Percentiles rank a stretch among this genome's conserved stretches.
These are phyloP conservation scores for Austrolebias charrua DNA, from an alignment of 2,797 vertebrate genomes.

Conservation along the genomic window DNA sequence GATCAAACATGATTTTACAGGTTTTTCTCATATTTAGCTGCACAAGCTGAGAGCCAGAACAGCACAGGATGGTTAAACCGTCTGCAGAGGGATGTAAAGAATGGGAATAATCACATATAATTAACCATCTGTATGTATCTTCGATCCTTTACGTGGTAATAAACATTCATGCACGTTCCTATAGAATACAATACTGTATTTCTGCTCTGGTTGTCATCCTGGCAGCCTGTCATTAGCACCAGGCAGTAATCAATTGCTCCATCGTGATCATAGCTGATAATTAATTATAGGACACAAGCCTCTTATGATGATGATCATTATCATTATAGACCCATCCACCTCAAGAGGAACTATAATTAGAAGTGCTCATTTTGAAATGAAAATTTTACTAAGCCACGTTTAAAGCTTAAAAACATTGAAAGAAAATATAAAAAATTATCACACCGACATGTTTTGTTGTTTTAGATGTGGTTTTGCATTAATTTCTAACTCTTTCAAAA, in stretches of 20 bases:
- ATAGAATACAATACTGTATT: not conserved
- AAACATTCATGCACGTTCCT: not conserved
- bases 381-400: not conserved
- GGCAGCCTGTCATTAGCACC: slow-evolving; percentile 17
- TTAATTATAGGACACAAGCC: slow-evolving; percentile 32
- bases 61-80: not conserved
- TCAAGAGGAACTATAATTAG: slow-evolving; percentile 31
- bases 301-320: slow-evolving; percentile 30
- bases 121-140: not conserved
- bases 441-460: not conserved
- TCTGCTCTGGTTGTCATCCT: not conserved
- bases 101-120: not conserved
- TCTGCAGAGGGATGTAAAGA: not conserved
- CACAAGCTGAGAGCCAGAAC: too few species aligned
- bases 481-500: not conserved
- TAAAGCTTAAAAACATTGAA: slow-evolving; percentile 1
- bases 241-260: slow-evolving; percentile 31
- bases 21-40: not conserved
- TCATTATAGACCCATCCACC: slow-evolving; percentile 27
- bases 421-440: not conserved
- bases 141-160: not conserved
- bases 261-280: slow-evolving; percentile 39
- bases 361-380: slow-evolving; percentile 2
- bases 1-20: not conserved
- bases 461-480: not conserved